Conservation (phyloP, 2,888 invertebrate genomes). For the Agrochola lota region DNA sequence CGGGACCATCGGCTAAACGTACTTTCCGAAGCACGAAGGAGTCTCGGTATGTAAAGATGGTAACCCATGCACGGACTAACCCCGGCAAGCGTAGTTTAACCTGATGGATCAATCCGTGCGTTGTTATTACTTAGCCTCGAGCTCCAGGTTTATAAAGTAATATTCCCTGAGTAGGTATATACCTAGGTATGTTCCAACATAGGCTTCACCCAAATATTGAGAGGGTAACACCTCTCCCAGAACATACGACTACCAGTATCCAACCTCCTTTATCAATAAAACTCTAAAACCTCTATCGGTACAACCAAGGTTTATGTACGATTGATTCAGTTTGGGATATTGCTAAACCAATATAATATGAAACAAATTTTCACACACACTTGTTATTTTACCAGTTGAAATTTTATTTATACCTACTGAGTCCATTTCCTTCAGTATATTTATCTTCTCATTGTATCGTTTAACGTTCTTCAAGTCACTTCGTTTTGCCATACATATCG, state of each 20-base stretch:
- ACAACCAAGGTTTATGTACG: neutral
- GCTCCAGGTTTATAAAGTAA: neutral
- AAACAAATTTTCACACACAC: neutral
- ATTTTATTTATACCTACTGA: constrained; percentile 22
- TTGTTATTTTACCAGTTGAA: constrained; percentile 8
- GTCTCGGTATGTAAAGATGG: too few species aligned
- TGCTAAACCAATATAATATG: neutral
- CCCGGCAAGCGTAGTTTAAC: too few species aligned
- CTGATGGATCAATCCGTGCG: too few species aligned
- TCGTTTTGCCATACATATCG: constrained; percentile 64
- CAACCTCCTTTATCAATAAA: neutral
- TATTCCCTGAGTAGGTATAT: neutral
- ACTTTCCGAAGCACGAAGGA: too few species aligned
- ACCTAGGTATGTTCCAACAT: neutral
- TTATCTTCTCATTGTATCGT: constrained; percentile 38
- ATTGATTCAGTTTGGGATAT: neutral
- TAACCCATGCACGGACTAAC: too few species aligned
- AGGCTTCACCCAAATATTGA: neutral
- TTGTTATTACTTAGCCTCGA: too few species aligned
- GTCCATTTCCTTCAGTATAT: constrained; percentile 30
- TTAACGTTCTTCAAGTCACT: constrained; percentile 58
- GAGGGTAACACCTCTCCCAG: neutral
- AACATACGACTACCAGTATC: neutral
- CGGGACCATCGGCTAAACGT: too few species aligned
- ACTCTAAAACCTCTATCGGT: neutral